Evolutionary conservation across 2,797 vertebrate species (phyloP).

Genomic region (Melanotaenia maccullochi): DNA sequence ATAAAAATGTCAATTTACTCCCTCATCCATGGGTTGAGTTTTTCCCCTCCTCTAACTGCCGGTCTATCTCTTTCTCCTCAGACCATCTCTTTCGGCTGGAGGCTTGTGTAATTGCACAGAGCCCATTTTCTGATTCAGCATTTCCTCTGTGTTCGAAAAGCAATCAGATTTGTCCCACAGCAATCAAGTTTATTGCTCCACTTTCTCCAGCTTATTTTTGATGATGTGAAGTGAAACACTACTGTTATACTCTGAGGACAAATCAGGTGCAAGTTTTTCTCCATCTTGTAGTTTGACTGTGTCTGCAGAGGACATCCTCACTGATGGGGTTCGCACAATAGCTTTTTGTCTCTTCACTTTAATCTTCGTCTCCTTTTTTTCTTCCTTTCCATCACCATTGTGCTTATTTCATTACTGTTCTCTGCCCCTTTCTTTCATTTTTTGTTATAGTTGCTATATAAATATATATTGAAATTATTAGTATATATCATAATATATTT

Average conservation of each 20-base stretch:
- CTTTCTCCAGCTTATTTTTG: conserved; percentile 51
- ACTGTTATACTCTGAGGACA: conserved; percentile 39
- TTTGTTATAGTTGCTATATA: neutral
- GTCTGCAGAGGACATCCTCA: conserved; percentile 34
- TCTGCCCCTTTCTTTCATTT: neutral
- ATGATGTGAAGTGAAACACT: conserved; percentile 39
- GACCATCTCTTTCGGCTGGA: conserved; percentile 49
- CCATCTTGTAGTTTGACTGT: conserved; percentile 23
- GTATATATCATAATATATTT: neutral
- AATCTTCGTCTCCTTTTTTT: neutral
- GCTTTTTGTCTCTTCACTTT: conserved; percentile 42
- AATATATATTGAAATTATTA: neutral
- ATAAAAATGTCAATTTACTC: conserved; percentile 35
- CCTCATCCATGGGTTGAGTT: conserved; percentile 27
- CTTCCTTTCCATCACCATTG: neutral
- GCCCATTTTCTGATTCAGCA: conserved; percentile 66
- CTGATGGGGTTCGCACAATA: conserved; percentile 50
- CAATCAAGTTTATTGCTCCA: conserved; percentile 53
- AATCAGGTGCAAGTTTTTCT: conserved; percentile 28
- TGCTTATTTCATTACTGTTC: neutral
- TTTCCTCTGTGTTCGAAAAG: conserved; percentile 57
- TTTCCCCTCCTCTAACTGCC: conserved; percentile 7
- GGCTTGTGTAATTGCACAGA: conserved; percentile 42
- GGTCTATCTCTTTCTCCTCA: conserved; percentile 46
- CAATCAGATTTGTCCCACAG: conserved; percentile 62